Conservation (phyloP, 2,797 vertebrate genomes). For the Hydrocynus forskahlii region DNA sequence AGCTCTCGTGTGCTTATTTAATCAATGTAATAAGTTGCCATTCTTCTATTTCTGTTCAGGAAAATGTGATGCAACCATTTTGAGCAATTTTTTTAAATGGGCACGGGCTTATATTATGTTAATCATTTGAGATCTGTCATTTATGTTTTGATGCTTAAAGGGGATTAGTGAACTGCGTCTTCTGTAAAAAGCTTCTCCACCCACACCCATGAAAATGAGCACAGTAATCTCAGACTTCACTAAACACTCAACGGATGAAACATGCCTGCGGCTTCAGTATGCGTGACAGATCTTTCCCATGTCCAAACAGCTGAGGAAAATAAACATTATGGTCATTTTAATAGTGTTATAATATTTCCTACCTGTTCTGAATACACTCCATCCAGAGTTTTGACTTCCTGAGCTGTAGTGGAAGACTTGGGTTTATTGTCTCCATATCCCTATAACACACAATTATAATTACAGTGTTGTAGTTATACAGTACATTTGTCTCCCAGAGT, state of each 20-base stretch:
- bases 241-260: neutral
- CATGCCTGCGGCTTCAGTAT: neutral
- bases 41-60: neutral
- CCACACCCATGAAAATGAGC: slow-evolving; percentile 3
- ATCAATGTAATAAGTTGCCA: neutral
- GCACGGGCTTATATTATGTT: neutral
- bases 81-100: neutral
- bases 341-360: slow-evolving; percentile 21
- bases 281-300: neutral
- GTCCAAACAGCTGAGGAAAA: neutral
- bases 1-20: too few species aligned
- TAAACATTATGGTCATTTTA: neutral
- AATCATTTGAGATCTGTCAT: slow-evolving; percentile 7
- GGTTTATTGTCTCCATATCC: slow-evolving; percentile 97
- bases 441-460: slow-evolving; percentile 65
- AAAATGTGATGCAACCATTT: slow-evolving; percentile 5
- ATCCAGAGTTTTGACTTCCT: slow-evolving; percentile 95
- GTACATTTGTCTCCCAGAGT: neutral
- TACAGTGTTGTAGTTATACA: too few species aligned
- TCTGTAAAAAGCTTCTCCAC: slow-evolving; percentile 5
- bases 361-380: slow-evolving; percentile 93
- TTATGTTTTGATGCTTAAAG: neutral
- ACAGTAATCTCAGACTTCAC: neutral
- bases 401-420: slow-evolving; percentile 93
- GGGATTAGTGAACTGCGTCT: neutral